phyloP scores from a whole-genome alignment of 2,888 invertebrate genomes.

The Cyaniris semiargus region DNA sequence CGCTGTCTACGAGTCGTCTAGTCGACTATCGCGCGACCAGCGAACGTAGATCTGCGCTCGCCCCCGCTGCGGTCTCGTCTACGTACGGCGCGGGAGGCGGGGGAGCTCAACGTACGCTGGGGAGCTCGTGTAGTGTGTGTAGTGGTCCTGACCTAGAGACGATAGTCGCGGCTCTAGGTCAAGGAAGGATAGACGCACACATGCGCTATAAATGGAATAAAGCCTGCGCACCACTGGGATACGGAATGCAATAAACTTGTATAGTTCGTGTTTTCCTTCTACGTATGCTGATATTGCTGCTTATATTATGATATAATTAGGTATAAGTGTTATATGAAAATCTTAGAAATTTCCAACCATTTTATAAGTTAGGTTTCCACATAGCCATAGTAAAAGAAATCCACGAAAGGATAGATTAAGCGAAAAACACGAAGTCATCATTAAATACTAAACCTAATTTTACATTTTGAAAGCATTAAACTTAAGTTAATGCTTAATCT shows the following conservation, averaged over 20 bases:
- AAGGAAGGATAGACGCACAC: slow-evolving; percentile 79
- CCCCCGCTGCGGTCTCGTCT: slow-evolving; percentile 40
- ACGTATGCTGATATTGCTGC: no score
- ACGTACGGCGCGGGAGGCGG: slow-evolving; percentile 38
- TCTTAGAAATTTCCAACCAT: no score
- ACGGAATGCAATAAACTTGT: not conserved
- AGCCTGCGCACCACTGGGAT: slow-evolving; percentile 37
- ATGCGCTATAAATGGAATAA: slow-evolving; percentile 44
- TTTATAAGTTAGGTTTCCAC: no score
- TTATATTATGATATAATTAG: no score
- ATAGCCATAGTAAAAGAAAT: no score
- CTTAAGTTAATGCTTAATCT: no score
- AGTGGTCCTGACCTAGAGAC: slow-evolving; percentile 77
- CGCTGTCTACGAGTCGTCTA: slow-evolving; percentile 71
- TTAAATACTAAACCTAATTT: no score
- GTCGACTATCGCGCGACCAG: slow-evolving; percentile 60
- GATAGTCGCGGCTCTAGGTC: slow-evolving; percentile 76
- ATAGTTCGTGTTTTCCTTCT: no score
- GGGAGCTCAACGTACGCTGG: slow-evolving; percentile 52
- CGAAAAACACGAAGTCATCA: no score
- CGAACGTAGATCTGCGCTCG: slow-evolving; percentile 49
- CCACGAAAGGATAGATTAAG: no score
- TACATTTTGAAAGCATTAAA: no score
- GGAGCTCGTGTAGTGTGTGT: slow-evolving; percentile 63
- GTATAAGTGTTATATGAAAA: no score